Conservation (phyloP, 2,113 vertebrate genomes). For the Hepsetus odoe region DNA sequence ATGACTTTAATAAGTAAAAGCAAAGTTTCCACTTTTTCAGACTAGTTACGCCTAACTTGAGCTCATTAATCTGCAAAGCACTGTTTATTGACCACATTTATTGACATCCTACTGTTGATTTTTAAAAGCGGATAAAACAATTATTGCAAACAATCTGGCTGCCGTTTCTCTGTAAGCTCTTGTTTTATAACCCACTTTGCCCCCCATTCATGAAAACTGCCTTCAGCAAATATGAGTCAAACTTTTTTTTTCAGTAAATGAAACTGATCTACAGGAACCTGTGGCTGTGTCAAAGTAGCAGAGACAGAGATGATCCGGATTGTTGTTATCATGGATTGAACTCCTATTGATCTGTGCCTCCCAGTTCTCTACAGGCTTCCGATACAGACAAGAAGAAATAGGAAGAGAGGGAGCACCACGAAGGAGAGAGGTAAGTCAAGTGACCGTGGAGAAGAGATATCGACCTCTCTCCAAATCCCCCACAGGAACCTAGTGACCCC, state of each 20-base stretch:
- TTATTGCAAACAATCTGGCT: neutral
- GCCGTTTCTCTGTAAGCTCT: too few species aligned
- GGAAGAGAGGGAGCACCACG: slow-evolving; percentile 31
- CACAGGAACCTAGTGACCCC: slow-evolving; percentile 46
- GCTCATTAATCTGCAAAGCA: neutral
- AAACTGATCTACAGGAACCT: neutral
- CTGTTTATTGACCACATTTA: neutral
- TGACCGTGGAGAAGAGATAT: slow-evolving; percentile 49
- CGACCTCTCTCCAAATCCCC: slow-evolving; percentile 47
- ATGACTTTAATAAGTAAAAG: neutral
- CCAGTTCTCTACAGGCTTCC: slow-evolving; percentile 12
- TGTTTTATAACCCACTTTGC: too few species aligned
- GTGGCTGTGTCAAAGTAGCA: slow-evolving; percentile 13
- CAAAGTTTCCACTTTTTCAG: neutral
- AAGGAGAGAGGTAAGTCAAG: slow-evolving; percentile 37
- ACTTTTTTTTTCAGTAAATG: neutral
- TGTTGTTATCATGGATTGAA: slow-evolving; percentile 29
- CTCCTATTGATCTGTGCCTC: slow-evolving; percentile 25
- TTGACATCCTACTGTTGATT: neutral
- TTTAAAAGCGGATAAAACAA: neutral
- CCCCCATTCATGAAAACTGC: too few species aligned
- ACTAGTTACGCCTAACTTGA: neutral
- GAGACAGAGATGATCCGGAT: slow-evolving; percentile 20
- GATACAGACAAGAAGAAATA: slow-evolving; percentile 25
- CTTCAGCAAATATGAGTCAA: neutral